Evolutionary conservation across 2,888 invertebrate genomes (phyloP).

Genomic region (Drosophila eohydei): DNA sequence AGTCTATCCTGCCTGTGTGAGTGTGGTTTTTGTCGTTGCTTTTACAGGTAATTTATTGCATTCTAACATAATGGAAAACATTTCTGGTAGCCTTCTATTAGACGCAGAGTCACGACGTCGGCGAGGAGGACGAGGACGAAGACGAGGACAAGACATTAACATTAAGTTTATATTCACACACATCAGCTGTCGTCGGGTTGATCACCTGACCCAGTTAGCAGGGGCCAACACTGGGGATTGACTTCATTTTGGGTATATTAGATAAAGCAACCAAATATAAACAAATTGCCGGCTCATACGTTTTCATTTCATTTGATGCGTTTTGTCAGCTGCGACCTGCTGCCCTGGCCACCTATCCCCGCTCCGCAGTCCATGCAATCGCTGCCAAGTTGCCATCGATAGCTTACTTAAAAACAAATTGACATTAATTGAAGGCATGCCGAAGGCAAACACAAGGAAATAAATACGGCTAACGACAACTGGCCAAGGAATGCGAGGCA

Average conservation of each 20-base stretch:
- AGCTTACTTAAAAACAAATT: constrained; percentile 82
- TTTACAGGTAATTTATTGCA: constrained; percentile 83
- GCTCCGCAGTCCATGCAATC: constrained; percentile 4
- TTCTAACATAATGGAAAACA: constrained; percentile 81
- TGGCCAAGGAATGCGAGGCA: constrained; percentile 56
- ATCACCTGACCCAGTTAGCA: constrained; percentile 67
- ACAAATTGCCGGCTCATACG: constrained; percentile 71
- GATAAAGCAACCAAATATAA: constrained; percentile 69
- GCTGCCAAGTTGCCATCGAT: constrained; percentile 65
- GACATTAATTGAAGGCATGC: constrained; percentile 84
- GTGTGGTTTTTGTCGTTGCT: constrained; percentile 76
- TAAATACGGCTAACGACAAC: constrained; percentile 76
- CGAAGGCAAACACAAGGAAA: constrained; percentile 80
- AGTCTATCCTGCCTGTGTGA: constrained; percentile 2
- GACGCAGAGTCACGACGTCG: constrained; percentile 36
- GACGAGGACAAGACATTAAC: constrained; percentile 67
- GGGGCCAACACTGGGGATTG: not conserved
- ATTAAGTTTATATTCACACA: constrained; percentile 77
- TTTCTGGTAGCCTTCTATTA: constrained; percentile 73
- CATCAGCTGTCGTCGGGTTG: constrained; percentile 74
- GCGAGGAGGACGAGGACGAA: constrained; percentile 30
- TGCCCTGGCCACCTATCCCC: not conserved
- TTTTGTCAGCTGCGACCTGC: constrained; percentile 37
- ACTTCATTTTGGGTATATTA: constrained; percentile 55
- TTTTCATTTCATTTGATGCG: constrained; percentile 75